These are phyloP conservation scores for Actinemys pallida DNA, from an alignment of 2,113 vertebrate genomes.

Conservation along the genomic window DNA sequence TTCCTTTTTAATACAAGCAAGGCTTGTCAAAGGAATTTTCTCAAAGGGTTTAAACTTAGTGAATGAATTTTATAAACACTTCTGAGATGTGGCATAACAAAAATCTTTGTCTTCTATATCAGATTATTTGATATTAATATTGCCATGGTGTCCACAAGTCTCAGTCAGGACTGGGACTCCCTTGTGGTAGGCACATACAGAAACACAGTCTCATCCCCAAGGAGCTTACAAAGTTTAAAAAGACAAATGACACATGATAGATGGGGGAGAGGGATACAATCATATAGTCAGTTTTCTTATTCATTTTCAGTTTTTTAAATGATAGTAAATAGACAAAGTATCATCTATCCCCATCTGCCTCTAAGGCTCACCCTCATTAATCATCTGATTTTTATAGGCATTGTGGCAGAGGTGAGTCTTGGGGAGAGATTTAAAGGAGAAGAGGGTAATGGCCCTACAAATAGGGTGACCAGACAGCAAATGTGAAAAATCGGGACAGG, in stretches of 20 bases:
- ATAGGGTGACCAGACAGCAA: too few species aligned
- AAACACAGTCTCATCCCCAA: background rate
- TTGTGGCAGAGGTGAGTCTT: background rate
- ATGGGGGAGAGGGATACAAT: background rate
- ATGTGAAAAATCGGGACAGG: too few species aligned
- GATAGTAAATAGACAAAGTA: background rate
- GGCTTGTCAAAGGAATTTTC: background rate
- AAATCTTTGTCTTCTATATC: background rate
- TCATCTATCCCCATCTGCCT: background rate
- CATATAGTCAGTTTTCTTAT: background rate
- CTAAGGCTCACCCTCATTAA: background rate
- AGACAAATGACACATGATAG: background rate
- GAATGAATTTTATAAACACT: background rate
- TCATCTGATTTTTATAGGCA: background rate
- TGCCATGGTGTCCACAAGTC: background rate
- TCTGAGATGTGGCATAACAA: background rate
- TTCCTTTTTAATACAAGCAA: background rate
- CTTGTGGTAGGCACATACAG: background rate
- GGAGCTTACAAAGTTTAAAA: background rate
- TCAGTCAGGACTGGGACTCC: accelerated
- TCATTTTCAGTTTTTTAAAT: background rate
- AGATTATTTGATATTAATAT: background rate
- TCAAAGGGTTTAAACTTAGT: background rate
- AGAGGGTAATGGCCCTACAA: too few species aligned
- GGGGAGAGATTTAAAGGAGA: background rate